Percentiles rank a stretch among this genome's conserved stretches.
Conservation (phyloP, 2,888 invertebrate genomes). For the Hermaeophaga mercurialis region DNA sequence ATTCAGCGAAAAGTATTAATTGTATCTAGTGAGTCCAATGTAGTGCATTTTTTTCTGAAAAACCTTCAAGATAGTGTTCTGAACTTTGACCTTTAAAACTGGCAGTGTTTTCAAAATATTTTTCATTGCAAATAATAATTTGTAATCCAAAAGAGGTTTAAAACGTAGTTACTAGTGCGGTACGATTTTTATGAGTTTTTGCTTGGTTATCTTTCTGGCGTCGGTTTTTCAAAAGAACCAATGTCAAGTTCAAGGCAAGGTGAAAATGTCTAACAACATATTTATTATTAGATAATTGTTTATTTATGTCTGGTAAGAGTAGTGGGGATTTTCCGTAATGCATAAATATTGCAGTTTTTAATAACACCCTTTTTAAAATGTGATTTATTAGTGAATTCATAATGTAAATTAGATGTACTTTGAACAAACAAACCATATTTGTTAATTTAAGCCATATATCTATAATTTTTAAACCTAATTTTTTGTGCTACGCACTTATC, state of each 20-base stretch:
- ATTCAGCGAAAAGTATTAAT: constrained; percentile 30
- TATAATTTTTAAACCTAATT: too few relatives aligned
- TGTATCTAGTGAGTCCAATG: background rate
- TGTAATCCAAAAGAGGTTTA: too few relatives aligned
- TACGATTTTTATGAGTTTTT: too few relatives aligned
- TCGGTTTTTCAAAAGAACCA: constrained; percentile 47
- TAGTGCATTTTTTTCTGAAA: background rate
- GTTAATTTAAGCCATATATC: too few relatives aligned
- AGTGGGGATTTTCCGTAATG: constrained; percentile 28
- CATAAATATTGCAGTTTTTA: background rate
- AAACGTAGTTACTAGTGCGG: background rate
- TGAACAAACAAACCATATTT: too few relatives aligned
- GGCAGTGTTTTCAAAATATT: constrained; percentile 30
- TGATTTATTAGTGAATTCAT: too few relatives aligned
- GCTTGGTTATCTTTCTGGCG: too few relatives aligned
- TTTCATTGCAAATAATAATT: constrained; percentile 19
- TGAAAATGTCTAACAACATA: constrained; percentile 44
- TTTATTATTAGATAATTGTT: constrained; percentile 45
- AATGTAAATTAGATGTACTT: too few relatives aligned
- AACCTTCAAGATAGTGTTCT: constrained; percentile 28
- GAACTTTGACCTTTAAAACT: constrained; percentile 53
- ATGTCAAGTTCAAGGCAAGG: constrained; percentile 55
- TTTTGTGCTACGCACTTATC: too few relatives aligned
- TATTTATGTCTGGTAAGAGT: constrained; percentile 33
- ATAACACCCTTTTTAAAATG: background rate